Conservation (phyloP, 2,888 invertebrate genomes). For the Mactromeris polynyma region DNA sequence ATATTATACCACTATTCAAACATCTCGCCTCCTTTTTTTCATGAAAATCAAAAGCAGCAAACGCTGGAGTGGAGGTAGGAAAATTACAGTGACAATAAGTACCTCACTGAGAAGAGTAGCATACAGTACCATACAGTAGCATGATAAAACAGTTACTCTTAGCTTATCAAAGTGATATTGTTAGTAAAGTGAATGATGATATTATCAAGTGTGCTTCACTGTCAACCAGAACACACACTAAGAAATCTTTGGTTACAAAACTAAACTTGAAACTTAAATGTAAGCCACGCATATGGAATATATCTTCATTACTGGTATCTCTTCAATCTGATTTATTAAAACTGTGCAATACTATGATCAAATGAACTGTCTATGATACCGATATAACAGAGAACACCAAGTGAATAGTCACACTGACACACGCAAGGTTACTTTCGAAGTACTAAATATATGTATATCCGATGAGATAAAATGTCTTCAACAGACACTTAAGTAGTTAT, state of each 20-base stretch:
- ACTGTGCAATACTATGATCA: no score
- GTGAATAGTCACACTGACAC: background rate
- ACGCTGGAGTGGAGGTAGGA: background rate
- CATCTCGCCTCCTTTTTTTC: no score
- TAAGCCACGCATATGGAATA: no score
- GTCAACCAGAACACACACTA: no score
- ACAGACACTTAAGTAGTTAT: background rate
- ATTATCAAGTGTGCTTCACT: background rate
- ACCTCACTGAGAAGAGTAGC: background rate
- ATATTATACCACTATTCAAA: background rate
- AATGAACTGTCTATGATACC: background rate
- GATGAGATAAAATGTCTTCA: background rate
- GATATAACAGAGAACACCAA: background rate
- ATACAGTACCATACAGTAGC: background rate
- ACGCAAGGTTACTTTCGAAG: background rate
- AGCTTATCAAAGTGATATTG: no score
- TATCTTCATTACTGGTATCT: no score
- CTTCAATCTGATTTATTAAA: no score
- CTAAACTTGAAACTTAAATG: no score
- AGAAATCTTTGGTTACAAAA: no score
- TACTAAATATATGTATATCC: background rate
- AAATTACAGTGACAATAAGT: background rate
- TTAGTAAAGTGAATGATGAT: no score
- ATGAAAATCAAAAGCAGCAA: background rate
- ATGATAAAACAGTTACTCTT: background rate